Evolutionary conservation across 2,113 vertebrate species (phyloP).

Genomic region (Kryptolebias marmoratus): DNA sequence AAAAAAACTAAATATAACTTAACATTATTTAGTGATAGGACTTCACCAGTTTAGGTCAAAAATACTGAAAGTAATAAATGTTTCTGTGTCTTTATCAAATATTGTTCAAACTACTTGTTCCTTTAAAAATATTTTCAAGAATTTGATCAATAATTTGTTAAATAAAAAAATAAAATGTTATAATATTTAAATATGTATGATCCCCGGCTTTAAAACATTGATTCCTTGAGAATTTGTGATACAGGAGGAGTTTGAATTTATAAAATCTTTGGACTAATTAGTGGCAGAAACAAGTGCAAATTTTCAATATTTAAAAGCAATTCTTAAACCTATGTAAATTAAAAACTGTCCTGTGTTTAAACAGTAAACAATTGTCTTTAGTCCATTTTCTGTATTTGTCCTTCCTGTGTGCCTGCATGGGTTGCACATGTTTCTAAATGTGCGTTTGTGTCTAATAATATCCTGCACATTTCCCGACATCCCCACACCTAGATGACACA

Average conservation of each 20-base stretch:
- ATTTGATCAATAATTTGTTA: background rate
- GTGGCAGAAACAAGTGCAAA: background rate
- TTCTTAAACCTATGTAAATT: background rate
- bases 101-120: background rate
- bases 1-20: background rate
- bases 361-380: background rate
- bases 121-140: background rate
- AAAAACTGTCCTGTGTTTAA: background rate
- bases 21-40: background rate
- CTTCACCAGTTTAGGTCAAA: background rate
- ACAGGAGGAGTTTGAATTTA: background rate
- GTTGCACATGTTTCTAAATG: slow-evolving; percentile 18
- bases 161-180: too few species aligned
- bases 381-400: background rate
- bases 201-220: too few species aligned
- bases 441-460: slow-evolving; percentile 51
- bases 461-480: slow-evolving; percentile 62
- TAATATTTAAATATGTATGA: too few species aligned
- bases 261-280: background rate
- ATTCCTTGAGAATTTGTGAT: background rate
- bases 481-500: slow-evolving; percentile 72
- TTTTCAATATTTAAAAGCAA: background rate
- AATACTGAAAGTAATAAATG: too few species aligned
- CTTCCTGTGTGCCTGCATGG: slow-evolving; percentile 19
- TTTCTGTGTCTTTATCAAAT: too few species aligned